phyloP scores from a whole-genome alignment of 2,797 vertebrate species.

The Oophaga sylvatica region DNA sequence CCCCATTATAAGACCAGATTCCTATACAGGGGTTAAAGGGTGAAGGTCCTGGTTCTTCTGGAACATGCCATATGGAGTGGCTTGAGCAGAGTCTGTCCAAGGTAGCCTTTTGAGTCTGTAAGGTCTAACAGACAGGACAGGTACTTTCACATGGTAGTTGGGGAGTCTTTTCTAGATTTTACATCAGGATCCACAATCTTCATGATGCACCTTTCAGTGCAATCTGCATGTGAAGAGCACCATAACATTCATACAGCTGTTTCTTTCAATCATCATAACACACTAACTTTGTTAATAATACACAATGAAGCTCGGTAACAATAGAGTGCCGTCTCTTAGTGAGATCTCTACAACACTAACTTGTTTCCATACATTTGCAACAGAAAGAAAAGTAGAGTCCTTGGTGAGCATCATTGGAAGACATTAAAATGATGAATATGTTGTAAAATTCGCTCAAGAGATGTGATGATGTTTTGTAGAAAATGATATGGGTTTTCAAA shows the following conservation, averaged over 20 bases:
- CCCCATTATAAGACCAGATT: too few species aligned
- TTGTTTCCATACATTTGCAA: constrained; percentile 51
- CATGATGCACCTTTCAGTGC: too few species aligned
- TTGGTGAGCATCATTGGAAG: constrained; percentile 48
- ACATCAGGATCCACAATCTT: background rate
- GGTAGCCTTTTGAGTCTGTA: too few species aligned
- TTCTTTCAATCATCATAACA: background rate
- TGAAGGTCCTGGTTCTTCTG: too few species aligned
- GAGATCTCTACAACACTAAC: constrained; percentile 50
- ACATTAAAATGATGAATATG: constrained; percentile 57
- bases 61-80: too few species aligned
- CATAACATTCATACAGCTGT: background rate
- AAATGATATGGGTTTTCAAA: constrained; percentile 56
- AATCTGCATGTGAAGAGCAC: background rate
- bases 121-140: too few species aligned
- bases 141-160: too few species aligned
- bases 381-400: constrained; percentile 54
- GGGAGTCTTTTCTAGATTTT: background rate
- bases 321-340: background rate
- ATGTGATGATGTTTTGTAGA: constrained; percentile 50
- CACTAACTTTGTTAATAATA: constrained; percentile 17
- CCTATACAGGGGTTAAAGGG: too few species aligned
- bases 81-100: too few species aligned
- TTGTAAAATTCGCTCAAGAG: constrained; percentile 54
- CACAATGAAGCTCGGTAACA: constrained; percentile 10